Percentiles rank a stretch among this genome's conserved stretches.
These are phyloP conservation scores for Paramormyrops kingsleyae DNA, from an alignment of 2,113 vertebrate genomes.

Conservation along the genomic window DNA sequence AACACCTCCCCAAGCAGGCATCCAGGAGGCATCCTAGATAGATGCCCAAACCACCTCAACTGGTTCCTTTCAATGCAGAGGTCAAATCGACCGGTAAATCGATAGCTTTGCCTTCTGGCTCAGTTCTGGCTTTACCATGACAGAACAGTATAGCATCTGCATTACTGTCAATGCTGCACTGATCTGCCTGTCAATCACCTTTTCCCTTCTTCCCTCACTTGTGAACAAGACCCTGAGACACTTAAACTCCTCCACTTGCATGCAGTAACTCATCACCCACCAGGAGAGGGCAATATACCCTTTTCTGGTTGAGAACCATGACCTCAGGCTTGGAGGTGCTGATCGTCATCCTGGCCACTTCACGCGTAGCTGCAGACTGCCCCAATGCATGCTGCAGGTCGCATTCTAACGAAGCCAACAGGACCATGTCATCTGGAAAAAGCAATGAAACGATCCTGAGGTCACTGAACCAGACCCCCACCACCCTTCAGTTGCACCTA, in stretches of 20 bases:
- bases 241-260: not conserved
- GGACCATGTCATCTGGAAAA: not conserved
- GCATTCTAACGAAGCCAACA: not conserved
- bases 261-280: not conserved
- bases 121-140: not conserved
- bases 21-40: not conserved
- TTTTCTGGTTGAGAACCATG: not conserved
- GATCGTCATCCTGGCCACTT: not conserved
- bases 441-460: not conserved
- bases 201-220: not conserved
- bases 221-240: not conserved
- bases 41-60: not conserved
- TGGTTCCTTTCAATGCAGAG: not conserved
- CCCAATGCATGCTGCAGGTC: not conserved
- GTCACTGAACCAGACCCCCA: not conserved
- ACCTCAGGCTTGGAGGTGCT: not conserved
- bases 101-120: not conserved
- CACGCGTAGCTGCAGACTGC: not conserved
- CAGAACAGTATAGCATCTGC: not conserved
- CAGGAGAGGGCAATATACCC: not conserved
- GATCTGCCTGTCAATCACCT: not conserved
- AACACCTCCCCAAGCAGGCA: not conserved
- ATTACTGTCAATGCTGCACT: not conserved
- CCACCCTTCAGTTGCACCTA: not conserved
- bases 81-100: not conserved